These are phyloP conservation scores for Hirtodrosophila duncani DNA, from an alignment of 2,888 invertebrate species.

Conservation along the genomic window DNA sequence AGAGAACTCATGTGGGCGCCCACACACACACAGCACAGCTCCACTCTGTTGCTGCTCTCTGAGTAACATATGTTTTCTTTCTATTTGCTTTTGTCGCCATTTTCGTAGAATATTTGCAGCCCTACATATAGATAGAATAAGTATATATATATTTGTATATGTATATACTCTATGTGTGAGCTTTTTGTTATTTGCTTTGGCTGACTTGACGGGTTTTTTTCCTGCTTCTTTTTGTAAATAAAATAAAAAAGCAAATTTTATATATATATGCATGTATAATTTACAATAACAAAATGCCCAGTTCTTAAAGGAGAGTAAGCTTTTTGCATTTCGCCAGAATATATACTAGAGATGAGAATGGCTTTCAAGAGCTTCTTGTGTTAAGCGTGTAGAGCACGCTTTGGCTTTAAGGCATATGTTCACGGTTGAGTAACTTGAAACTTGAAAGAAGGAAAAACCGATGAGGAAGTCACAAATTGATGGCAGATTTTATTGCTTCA, in stretches of 20 bases:
- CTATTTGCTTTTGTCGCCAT: constrained; percentile 66
- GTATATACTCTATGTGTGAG: constrained; percentile 6
- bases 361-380: constrained; percentile 34
- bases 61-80: constrained; percentile 58
- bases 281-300: constrained; percentile 51
- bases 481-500: too few relatives aligned
- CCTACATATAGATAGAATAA: constrained; percentile 11
- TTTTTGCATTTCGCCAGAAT: constrained; percentile 67
- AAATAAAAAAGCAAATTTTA: too few relatives aligned
- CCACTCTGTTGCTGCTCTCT: constrained; percentile 9
- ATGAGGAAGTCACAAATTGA: constrained; percentile 24
- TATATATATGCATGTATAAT: too few relatives aligned
- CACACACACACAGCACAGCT: constrained; percentile 6
- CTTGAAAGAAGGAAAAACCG: constrained; percentile 1
- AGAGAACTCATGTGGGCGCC: constrained; percentile 41
- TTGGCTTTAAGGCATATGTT: constrained; percentile 29
- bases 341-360: constrained; percentile 40
- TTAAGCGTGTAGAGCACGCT: constrained; percentile 23
- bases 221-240: constrained; percentile 50
- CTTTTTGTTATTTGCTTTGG: constrained; percentile 31
- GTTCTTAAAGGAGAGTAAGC: constrained; percentile 36
- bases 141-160: neutral
- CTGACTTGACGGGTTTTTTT: constrained; percentile 51
- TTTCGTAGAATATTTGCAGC: constrained; percentile 46
- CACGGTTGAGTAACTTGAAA: constrained; percentile 21